Base-by-base conservation (phyloP, 1,140 invertebrate genomes). In the Euschistus heros region DNA sequence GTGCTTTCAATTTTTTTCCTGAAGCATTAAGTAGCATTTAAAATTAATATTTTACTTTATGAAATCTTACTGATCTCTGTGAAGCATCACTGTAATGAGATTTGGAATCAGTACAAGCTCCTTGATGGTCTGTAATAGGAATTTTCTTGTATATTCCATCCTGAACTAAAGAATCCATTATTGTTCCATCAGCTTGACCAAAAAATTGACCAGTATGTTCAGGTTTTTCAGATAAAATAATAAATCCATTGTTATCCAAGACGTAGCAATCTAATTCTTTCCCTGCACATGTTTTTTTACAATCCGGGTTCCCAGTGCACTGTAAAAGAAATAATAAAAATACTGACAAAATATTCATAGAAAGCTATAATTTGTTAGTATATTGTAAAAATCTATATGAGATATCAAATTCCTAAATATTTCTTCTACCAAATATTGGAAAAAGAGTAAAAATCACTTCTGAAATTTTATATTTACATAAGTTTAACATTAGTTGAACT, bases 181-280 rank as follows among this genome's bases (percentile, higher is more conserved):
- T 91, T 1, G 91, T 93, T n/a, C 91, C 91, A 73, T 96, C 92
- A 54, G 94, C 87, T 74, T 94, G 90, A 0, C 92, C 92, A 72
- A 95, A 95, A 76, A 95, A 96, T 69, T 86, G 80, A 14, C 90
- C 90, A 4, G 90, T 91, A 72, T 94, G 87, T 60, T 88, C 83
- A 33, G 81, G 79, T 67, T 87, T 84, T 74, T 94, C 91, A 5
- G 91, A 93, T 26, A 94, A 84, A 33, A 95, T 87, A n/a, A 95
- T 86, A 74, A 94, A 96, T 13, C 92, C 92, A 74, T 92, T 94
- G 74, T 94, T 92, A 71, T 96, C 92, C 46, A 95, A 76, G 14
- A 97, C 86, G 73, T 92, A 95, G 74, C 92, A 96, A 71, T 95
- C 91, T 4, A 94, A 76, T 69, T 90, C 87, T 67, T 88, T 86